These are phyloP conservation scores for Picathartes gymnocephalus DNA, from an alignment of 2,113 vertebrate genomes.

Conservation along the genomic window DNA sequence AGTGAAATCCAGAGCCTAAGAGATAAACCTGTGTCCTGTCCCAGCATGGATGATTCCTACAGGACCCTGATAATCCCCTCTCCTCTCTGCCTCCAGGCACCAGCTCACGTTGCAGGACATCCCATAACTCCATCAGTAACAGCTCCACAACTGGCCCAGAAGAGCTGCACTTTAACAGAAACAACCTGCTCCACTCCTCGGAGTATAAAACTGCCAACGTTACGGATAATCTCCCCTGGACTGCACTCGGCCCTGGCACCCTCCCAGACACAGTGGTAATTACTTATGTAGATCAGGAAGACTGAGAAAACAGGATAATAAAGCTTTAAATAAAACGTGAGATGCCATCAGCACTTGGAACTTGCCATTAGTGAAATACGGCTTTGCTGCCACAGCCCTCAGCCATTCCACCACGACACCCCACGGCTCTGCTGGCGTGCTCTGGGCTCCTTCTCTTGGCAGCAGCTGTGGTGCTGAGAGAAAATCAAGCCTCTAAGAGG, in stretches of 20 bases:
- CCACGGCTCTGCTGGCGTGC: neutral
- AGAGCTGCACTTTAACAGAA: neutral
- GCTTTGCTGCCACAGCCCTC: neutral
- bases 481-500: neutral
- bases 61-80: neutral
- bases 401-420: neutral
- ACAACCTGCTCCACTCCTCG: neutral
- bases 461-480: neutral
- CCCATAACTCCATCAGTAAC: neutral
- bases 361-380: neutral
- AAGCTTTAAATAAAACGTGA: constrained; percentile 33
- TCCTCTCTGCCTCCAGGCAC: neutral
- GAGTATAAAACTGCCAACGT: neutral
- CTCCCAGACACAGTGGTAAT: constrained; percentile 40
- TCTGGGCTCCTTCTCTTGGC: neutral
- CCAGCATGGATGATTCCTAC: accelerated
- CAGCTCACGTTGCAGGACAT: neutral
- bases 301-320: constrained; percentile 12
- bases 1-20: neutral
- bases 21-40: neutral
- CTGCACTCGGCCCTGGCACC: constrained; percentile 22
- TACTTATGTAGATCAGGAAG: constrained; percentile 42
- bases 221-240: neutral
- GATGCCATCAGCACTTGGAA: constrained; percentile 32
- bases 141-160: neutral